Percentiles rank a stretch among this genome's conserved stretches.
phyloP scores from a whole-genome alignment of 92 coral and sea anemone genomes.

The Zoanthus solanderi region DNA sequence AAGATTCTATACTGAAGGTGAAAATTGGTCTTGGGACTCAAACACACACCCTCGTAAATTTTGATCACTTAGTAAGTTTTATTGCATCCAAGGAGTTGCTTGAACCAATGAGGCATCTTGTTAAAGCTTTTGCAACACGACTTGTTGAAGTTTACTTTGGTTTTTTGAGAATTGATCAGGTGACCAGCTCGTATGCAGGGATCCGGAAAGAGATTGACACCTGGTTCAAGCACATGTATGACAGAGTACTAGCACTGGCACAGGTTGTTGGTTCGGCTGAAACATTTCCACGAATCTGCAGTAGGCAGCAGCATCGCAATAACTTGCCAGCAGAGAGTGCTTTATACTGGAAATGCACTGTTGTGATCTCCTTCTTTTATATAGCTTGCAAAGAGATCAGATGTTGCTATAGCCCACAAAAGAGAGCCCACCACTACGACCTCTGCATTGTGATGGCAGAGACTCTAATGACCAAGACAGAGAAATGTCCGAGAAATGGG shows the following conservation, averaged over 20 bases:
- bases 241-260: constrained; percentile 21
- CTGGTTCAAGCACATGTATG: too few species aligned
- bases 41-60: constrained; percentile 61
- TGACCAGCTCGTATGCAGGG: constrained; percentile 4
- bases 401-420: neutral
- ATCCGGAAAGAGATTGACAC: neutral
- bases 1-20: constrained; percentile 50
- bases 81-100: constrained; percentile 63
- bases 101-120: constrained; percentile 71
- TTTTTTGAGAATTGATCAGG: constrained; percentile 55
- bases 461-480: too few species aligned
- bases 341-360: constrained; percentile 51
- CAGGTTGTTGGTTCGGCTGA: constrained; percentile 26
- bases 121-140: constrained; percentile 60
- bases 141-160: constrained; percentile 69
- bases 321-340: constrained; percentile 54
- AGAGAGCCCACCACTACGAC: constrained; percentile 50
- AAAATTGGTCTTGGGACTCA: constrained; percentile 75
- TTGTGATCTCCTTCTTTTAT: constrained; percentile 35
- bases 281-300: neutral
- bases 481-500: neutral
- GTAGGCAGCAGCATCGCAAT: constrained; percentile 37
- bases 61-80: constrained; percentile 72
- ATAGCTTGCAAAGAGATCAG: too few species aligned
- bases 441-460: constrained; percentile 25